Percentiles rank a stretch among this genome's conserved stretches.
Conservation (phyloP, 2,888 invertebrate genomes). For the Drosophila tripunctata region DNA sequence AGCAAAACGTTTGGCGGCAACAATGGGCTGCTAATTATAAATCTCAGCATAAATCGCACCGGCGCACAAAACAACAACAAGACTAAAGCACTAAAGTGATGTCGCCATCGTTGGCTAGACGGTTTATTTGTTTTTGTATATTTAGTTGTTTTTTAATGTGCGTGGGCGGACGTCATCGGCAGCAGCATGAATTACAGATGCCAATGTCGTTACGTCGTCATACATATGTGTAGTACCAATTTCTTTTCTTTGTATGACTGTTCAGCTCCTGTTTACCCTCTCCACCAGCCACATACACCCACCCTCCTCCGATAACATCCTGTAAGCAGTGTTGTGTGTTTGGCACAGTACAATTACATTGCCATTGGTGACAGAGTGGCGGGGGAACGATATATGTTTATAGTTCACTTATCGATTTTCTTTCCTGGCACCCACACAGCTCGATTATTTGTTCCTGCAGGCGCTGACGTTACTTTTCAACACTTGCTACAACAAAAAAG, state of each 20-base stretch:
- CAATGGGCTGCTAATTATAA: constrained; percentile 74
- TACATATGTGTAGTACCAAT: background rate
- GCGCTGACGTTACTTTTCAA: no score
- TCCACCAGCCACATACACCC: no score
- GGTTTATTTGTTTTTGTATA: constrained; percentile 6
- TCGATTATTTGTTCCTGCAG: no score
- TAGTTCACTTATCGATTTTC: no score
- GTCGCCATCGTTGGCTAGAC: constrained; percentile 40
- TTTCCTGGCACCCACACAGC: no score
- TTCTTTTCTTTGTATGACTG: constrained; percentile 11
- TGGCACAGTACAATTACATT: no score
- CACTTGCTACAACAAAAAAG: no score
- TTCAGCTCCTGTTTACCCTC: constrained; percentile 2
- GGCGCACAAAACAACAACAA: constrained; percentile 55
- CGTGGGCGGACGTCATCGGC: constrained; percentile 60
- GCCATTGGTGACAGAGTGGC: no score
- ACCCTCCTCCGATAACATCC: background rate
- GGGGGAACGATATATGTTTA: no score
- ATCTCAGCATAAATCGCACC: constrained; percentile 68
- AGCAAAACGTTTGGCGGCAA: constrained; percentile 66
- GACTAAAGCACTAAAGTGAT: constrained; percentile 39
- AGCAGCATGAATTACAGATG: constrained; percentile 55
- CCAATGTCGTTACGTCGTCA: constrained; percentile 62
- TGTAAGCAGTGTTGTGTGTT: constrained; percentile 32
- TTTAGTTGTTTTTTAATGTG: constrained; percentile 18